These are phyloP conservation scores for Sminthurides aquaticus DNA, from an alignment of 2,888 invertebrate species.

Conservation along the genomic window DNA sequence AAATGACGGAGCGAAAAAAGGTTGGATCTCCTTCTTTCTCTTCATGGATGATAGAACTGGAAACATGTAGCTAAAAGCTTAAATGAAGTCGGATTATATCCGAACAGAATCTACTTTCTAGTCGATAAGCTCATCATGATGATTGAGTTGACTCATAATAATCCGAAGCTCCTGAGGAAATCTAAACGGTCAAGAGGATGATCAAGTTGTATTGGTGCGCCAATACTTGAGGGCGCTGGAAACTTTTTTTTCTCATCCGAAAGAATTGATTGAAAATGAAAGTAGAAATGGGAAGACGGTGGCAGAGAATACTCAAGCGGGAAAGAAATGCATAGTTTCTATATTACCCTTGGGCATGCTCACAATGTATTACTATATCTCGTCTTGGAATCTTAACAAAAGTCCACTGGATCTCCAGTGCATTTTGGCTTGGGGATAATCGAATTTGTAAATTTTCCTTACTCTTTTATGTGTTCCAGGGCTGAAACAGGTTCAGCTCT, in stretches of 20 bases:
- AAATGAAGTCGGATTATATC: background rate
- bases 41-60: too few relatives aligned
- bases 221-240: background rate
- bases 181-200: background rate
- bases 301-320: too few relatives aligned
- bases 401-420: background rate
- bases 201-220: background rate
- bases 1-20: too few relatives aligned
- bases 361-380: too few relatives aligned
- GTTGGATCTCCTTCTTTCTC: too few relatives aligned
- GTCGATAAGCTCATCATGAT: background rate
- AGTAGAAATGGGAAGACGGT: background rate
- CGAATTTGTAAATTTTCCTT: too few relatives aligned
- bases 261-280: background rate
- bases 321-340: too few relatives aligned
- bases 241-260: background rate
- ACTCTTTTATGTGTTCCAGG: too few relatives aligned
- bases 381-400: background rate
- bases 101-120: background rate
- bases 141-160: background rate
- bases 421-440: background rate
- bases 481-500: too few relatives aligned
- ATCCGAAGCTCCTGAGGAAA: background rate
- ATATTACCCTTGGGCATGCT: too few relatives aligned
- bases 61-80: background rate